These are phyloP conservation scores for Tetranychus piercei DNA, from an alignment of 2,888 invertebrate genomes.

Conservation along the genomic window DNA sequence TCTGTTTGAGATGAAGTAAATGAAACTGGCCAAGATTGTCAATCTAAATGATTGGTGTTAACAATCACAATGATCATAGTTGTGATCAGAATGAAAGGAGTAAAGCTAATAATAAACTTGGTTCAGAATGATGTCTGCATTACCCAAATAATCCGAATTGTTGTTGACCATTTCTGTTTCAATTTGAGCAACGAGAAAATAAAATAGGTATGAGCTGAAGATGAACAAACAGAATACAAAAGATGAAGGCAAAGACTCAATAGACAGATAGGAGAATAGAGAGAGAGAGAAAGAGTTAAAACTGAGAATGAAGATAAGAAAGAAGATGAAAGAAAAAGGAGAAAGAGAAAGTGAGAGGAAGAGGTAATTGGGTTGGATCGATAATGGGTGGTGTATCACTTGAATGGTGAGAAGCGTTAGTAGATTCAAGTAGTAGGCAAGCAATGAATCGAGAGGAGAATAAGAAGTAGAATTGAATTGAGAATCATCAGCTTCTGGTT, in stretches of 20 bases:
- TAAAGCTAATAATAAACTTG: not conserved
- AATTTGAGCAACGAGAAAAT: not conserved
- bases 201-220: not conserved
- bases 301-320: not conserved
- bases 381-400: constrained; percentile 1
- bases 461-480: not conserved
- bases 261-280: not conserved
- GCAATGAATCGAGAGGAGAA: not conserved
- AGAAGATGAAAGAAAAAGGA: not conserved
- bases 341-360: not conserved
- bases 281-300: not conserved
- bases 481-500: not conserved
- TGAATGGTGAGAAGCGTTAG: not conserved
- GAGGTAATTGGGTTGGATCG: not conserved
- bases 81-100: too few relatives aligned
- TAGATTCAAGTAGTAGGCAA: not conserved
- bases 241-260: not conserved
- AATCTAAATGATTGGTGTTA: too few relatives aligned
- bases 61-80: too few relatives aligned
- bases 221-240: not conserved
- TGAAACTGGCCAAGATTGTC: too few relatives aligned
- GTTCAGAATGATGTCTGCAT: not conserved
- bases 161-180: not conserved
- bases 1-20: not conserved
- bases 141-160: not conserved